Evolutionary conservation across 1,140 invertebrate genomes (phyloP), one percentile per base, ranked within the genome.

Genomic region (Hylyphantes graminicola): DNA sequence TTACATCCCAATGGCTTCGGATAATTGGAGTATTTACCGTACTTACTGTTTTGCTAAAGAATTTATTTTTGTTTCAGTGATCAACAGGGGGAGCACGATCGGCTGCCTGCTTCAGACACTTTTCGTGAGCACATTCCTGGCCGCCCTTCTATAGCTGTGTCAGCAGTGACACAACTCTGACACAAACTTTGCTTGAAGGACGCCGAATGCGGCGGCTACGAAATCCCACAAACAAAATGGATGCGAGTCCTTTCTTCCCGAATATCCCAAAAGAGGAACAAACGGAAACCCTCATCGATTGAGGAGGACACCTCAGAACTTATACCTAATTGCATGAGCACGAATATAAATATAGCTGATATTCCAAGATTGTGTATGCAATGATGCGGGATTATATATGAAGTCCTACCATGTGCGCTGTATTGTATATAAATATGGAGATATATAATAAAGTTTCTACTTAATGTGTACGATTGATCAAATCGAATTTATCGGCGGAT

Each of bases 41-140:
- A 35, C 35, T n/a, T 35, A 35, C 35, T 35, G 5, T 35, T 35
- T 35, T 35, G 5, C 1, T 35, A 35, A 35, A 35, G 35, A 35
- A 35, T 35, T 35, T 35, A 35, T 85, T 84, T 75, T 21, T 67
- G 10, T 77, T 77, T 6, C 55, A 85, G 82, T 85, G 53, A 85
- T 85, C 35, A 85, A 85, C 82, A 50, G 74, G 21, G 82, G 82
- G n/a, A 85, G 82, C 19, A 85, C 82, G 11, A 48, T 85, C 0
- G 74, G 73, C 5, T 85, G 74, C 53, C 64, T 85, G 8, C 74
- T 85, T 10, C 73, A 85, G 35, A 85, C 82, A 10, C 57, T 85
- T 7, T 77, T 85, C 74, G 74, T 85, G 10, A 77, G 54, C 53
- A 70, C 74, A 13, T 68, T 85, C 64, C 67, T 85, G 5, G 73